Base-by-base conservation (phyloP, 2,113 vertebrate genomes). In the Otus sunia region DNA sequence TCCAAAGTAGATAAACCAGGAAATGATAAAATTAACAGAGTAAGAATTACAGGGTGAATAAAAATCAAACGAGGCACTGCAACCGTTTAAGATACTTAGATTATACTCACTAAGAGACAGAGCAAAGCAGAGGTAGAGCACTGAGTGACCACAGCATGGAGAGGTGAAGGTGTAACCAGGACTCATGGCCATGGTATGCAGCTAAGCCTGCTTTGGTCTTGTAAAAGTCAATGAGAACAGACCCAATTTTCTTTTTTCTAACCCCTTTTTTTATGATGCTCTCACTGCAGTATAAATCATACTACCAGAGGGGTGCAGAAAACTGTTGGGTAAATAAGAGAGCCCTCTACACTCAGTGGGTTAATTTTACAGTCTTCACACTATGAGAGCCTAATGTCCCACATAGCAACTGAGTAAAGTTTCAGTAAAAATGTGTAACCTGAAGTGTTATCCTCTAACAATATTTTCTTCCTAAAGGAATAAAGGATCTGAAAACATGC, bases 391-490 rank as follows among this genome's bases (percentile, higher is more conserved):
- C 25, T 68, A 15, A 75, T 74, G 68, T 83, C 73, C 94, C 91
- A 69, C 22, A 15, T 7, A 67, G 60, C 47, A 22, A 25, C 73
- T 56, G 68, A 81, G 47, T 50, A 96, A 86, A 89, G 34, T 22
- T 86, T 41, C 80, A 89, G 43, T 36, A 55, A 86, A 93, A 95
- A 91, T 4, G 91, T 94, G 94, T 52, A 81, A 72, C 34, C 56
- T 85, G 23, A 96, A 81, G 94, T 96, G 96, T 62, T 94, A 96
- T 1, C 47, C 60, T 86, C 89, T 89, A 94, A 92, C 93, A 92
- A 84, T 37, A 49, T 75, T 96, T 86, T 85, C 84, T 89, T 95
- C 95, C 96, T 96, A 81, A 91, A 95, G 95, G 94, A 96, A 96
- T 94, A 89, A 68, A 82, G 84, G 60, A 75, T 75, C 55, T 78